Base-by-base conservation (phyloP, 2,113 vertebrate genomes). In the Tragelaphus strepsiceros region DNA sequence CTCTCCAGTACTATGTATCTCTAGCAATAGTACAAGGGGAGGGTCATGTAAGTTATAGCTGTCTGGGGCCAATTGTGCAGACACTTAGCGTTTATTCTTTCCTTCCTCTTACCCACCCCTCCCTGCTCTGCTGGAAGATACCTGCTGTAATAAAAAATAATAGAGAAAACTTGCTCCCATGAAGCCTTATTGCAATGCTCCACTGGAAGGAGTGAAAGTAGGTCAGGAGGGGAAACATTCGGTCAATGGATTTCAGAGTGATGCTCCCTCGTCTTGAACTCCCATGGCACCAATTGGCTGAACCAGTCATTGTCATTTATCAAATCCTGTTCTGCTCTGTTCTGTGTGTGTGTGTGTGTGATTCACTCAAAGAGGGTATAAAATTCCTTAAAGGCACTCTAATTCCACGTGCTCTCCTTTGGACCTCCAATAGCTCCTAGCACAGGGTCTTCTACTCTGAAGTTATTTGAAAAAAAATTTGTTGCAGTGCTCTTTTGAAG, bases 91-190 rank as follows among this genome's bases (percentile, higher is more conserved):
- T 88, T 88, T 90, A 39, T 54, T 85, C 58, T 67, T 32, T 64
- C 1, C 32, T n/a, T 62, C 64, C 26, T 35, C 30, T 13, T n/a
- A n/a, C 4, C 30, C 28, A 7, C 2, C 16, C 5, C 5, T 26
- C 13, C 4, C 10, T 24, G 17, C 32, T 26, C 22, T 35, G 83
- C 39, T 83, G n/a, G 35, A 87, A 24, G 54, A 90, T 58, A 88
- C 53, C 83, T 92, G 86, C 24, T 71, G 28, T 83, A 62, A 92
- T 94, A 95, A 96, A 95, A 96, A 96, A 67, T 89, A 90, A 91
- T 85, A 58, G 90, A 92, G 82, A 84, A 74, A 32, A 77, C 74
- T 92, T 95, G 84, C 19, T 90, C 84, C 90, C n/a, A 15, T 7
- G 13, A 85, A 97, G 64, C 53, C 43, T 92, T 84, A 97, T 32